These are phyloP conservation scores for Drosophila kokeensis DNA, from an alignment of 2,888 invertebrate species.

Conservation along the genomic window DNA sequence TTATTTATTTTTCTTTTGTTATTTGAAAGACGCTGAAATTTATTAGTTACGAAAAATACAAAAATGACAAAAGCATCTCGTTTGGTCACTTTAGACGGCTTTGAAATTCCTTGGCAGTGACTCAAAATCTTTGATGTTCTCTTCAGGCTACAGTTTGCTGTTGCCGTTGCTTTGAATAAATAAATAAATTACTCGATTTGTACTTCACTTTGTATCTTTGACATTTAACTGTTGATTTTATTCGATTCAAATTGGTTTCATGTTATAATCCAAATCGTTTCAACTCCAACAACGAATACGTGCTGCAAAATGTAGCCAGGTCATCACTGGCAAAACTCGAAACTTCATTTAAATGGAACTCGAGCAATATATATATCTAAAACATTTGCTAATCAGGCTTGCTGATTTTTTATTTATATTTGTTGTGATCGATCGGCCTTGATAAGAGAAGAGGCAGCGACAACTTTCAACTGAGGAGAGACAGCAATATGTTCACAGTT, in stretches of 20 bases:
- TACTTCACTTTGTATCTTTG: constrained; percentile 28
- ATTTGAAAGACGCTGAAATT: neutral
- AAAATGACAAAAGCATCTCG: neutral
- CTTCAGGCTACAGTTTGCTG: neutral
- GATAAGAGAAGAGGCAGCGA: constrained; percentile 34
- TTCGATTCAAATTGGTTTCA: constrained; percentile 1
- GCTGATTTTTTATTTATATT: constrained; percentile 26
- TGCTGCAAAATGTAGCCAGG: neutral
- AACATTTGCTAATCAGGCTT: neutral
- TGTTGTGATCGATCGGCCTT: constrained; percentile 40
- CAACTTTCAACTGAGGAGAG: constrained; percentile 28
- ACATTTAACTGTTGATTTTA: constrained; percentile 36
- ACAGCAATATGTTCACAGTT: constrained; percentile 47
- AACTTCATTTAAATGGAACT: neutral
- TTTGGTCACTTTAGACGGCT: constrained; percentile 8
- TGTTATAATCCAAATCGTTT: constrained; percentile 9
- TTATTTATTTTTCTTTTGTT: neutral
- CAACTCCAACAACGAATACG: neutral
- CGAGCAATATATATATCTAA: neutral
- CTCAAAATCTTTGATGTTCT: constrained; percentile 17
- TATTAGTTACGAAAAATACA: neutral
- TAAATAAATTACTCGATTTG: constrained; percentile 28
- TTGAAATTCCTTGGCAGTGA: constrained; percentile 37
- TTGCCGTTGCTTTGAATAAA: constrained; percentile 35
- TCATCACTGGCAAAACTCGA: neutral